Evolutionary conservation across 30 jellyfish, hydroid and myxozoan genomes (phyloP), one percentile per base, ranked within the genome.

Genomic region (Cassiopea xamachana): DNA sequence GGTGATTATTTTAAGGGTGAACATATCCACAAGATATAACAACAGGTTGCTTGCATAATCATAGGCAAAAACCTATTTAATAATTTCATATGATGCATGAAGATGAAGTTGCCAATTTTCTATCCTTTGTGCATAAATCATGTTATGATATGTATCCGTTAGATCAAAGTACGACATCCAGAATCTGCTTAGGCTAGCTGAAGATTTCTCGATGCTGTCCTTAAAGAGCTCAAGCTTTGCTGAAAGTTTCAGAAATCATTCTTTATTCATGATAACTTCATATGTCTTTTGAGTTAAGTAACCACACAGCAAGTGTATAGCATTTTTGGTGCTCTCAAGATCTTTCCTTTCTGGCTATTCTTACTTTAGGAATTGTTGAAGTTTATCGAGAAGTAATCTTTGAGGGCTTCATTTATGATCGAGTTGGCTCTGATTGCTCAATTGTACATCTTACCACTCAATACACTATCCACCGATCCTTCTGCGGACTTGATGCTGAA

Each of bases 1-100:
- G 88, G 77, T 49, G 77, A 43, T 82, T 87, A 46, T 47, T 82
- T 82, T 55, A 46, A 61, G 91, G 91, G 60, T 61, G 68, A 46
- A 15, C 84, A 82, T 46, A 49, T 82, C 88, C 27, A 68, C 85
- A 75, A 75, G 85, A 75, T 75, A 75, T 49, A 61, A 2, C 50
- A 82, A 43, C 14, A 80, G 78, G 78, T 80, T 16, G 16, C 85
- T 74, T 46, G 85, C 68, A 48, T 27, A 75, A 48, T 27, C 85
- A 75, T 7, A 45, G 49, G 69, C 85, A 75, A 45, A 45, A 75
- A 1, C 14, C 69, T 75, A 75, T 43, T 69, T 69, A 6, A 1
- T 10, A 69, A 69, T 69, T 69, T 69, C 78, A 69, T 69, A 69
- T 69, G 78, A 69, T 69, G 78, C 78, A 69, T 69, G 78, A n/a